Conservation (phyloP, 2,113 vertebrate genomes). For the Mus pahari region DNA sequence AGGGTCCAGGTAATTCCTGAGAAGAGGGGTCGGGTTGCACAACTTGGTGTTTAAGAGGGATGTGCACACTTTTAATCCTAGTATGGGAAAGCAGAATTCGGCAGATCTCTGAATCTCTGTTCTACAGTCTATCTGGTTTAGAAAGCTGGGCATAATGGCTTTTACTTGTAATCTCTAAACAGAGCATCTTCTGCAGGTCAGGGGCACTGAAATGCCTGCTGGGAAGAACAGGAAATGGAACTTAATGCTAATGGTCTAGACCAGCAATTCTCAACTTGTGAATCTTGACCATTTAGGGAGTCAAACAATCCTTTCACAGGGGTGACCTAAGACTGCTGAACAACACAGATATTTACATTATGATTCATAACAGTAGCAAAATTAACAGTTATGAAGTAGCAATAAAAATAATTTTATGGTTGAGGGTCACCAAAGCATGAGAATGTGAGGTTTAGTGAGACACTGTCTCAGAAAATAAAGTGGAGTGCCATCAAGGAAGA, state of each 20-base stretch:
- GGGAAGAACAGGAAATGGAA: not conserved
- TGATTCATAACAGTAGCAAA: not conserved
- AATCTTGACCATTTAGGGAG: not conserved
- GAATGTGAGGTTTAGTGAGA: not conserved
- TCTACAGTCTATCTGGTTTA: not conserved
- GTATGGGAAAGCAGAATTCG: not conserved
- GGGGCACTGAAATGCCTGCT: not conserved
- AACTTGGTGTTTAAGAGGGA: not conserved
- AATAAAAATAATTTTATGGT: not conserved
- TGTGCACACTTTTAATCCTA: not conserved
- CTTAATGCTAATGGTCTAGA: not conserved
- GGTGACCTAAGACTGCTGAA: not conserved
- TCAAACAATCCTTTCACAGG: not conserved
- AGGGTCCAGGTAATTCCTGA: not conserved
- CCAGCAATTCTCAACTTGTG: not conserved
- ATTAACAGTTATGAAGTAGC: not conserved
- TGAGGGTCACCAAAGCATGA: not conserved
- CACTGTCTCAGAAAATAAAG: not conserved
- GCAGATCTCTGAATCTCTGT: not conserved
- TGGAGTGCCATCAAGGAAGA: not conserved
- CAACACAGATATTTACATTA: not conserved
- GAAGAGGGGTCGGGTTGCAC: not conserved
- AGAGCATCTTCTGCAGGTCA: not conserved
- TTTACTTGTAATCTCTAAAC: not conserved
- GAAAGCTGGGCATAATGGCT: not conserved